phyloP scores from a whole-genome alignment of 1,140 invertebrate species.

The Aphidius gifuensis region DNA sequence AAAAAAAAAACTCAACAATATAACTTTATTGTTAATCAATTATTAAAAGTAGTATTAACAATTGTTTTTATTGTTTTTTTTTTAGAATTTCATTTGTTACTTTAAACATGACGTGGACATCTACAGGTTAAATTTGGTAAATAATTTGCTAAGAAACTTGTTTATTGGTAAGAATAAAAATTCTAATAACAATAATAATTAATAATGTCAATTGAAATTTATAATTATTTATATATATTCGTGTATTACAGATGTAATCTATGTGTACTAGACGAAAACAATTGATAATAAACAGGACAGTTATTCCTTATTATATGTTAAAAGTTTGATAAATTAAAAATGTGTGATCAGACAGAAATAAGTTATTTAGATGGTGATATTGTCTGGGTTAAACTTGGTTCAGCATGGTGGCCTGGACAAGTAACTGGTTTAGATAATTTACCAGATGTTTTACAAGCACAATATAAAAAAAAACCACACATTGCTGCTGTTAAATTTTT shows the following conservation, averaged over 20 bases:
- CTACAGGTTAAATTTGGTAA: no score
- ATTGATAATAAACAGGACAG: background rate
- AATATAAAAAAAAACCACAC: slow-evolving; percentile 65
- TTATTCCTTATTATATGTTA: slow-evolving; percentile 26
- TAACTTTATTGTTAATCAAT: no score
- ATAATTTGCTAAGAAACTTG: no score
- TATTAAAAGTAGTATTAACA: no score
- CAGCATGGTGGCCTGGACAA: slow-evolving; percentile 77
- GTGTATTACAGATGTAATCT: background rate
- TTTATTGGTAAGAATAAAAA: background rate
- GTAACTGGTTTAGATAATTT: slow-evolving; percentile 64
- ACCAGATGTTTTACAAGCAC: slow-evolving; percentile 59
- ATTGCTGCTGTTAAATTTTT: slow-evolving; percentile 79
- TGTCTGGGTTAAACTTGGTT: slow-evolving; percentile 78
- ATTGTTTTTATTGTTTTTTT: no score
- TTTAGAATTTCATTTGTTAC: no score
- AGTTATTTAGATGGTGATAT: slow-evolving; percentile 69
- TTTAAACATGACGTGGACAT: no score
- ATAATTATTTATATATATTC: background rate
- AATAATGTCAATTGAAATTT: background rate
- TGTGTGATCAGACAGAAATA: slow-evolving; percentile 64
- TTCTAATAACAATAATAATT: background rate
- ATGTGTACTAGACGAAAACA: slow-evolving; percentile 6
- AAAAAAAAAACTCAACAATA: no score
- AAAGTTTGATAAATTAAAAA: slow-evolving; percentile 37